phyloP scores from a whole-genome alignment of 2,113 vertebrate genomes.

The Sialia sialis region DNA sequence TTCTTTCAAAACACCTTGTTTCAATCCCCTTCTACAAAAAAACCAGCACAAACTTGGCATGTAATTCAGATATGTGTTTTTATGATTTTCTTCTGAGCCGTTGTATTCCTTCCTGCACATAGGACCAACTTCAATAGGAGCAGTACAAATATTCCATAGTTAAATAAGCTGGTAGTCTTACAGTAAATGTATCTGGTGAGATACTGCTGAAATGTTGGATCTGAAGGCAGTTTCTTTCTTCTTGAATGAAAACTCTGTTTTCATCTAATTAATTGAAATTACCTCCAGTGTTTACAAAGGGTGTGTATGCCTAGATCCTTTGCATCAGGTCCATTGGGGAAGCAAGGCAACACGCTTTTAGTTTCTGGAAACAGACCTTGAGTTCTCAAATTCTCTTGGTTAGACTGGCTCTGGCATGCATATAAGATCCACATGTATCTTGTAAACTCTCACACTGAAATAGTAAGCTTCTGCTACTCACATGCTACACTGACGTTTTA shows the following conservation, averaged over 20 bases:
- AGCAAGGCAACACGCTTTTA: neutral
- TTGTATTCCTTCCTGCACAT: neutral
- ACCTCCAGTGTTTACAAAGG: neutral
- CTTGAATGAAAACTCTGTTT: neutral
- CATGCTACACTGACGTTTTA: neutral
- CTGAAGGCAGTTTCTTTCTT: neutral
- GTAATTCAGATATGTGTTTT: neutral
- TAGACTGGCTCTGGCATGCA: neutral
- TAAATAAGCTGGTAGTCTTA: neutral
- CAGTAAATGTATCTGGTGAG: neutral
- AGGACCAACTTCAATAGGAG: neutral
- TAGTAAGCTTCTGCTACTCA: neutral
- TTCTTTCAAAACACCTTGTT: neutral
- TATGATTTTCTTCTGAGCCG: neutral
- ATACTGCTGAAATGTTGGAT: neutral
- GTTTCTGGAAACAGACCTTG: neutral
- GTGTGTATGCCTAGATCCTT: neutral
- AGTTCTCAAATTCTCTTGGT: neutral
- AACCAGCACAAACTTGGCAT: accelerated
- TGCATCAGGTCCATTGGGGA: neutral
- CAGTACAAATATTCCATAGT: neutral
- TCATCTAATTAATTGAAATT: neutral
- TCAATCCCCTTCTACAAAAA: neutral
- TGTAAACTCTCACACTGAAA: neutral
- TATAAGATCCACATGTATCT: neutral